Percentiles rank a stretch among this genome's conserved stretches.
These are phyloP conservation scores for Lepidurus apus DNA, from an alignment of 1,140 invertebrate species.

Conservation along the genomic window DNA sequence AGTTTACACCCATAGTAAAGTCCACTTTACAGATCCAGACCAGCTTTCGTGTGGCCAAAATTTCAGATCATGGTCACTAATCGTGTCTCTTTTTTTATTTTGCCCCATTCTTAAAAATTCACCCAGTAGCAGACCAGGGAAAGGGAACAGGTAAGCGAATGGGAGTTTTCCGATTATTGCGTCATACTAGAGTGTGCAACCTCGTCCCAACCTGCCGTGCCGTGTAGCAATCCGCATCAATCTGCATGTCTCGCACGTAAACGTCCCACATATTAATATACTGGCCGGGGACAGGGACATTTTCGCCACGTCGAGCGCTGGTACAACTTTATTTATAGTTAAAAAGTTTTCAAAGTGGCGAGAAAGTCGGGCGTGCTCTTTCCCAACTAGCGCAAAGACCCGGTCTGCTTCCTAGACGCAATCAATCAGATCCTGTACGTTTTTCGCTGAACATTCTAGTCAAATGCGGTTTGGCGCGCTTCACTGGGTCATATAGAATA, in stretches of 20 bases:
- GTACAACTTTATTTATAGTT: not conserved
- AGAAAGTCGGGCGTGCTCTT: not conserved
- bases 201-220: not conserved
- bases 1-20: not conserved
- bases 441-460: not conserved
- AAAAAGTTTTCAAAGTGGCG: not conserved
- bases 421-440: not conserved
- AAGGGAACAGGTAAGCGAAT: slow-evolving; percentile 11
- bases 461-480: not conserved
- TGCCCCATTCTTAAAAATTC: not conserved
- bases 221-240: slow-evolving; percentile 1
- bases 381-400: not conserved
- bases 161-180: not conserved
- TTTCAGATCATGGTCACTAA: not conserved
- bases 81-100: not conserved
- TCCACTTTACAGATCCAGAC: not conserved
- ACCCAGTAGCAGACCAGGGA: slow-evolving; percentile 17
- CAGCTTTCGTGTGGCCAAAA: not conserved
- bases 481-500: not conserved
- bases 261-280: not conserved
- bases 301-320: not conserved
- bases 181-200: not conserved
- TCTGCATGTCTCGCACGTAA: slow-evolving; percentile 8
- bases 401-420: slow-evolving; percentile 1
- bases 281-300: not conserved